Conservation (phyloP, 2,888 invertebrate genomes). For the Coenonympha arcania region DNA sequence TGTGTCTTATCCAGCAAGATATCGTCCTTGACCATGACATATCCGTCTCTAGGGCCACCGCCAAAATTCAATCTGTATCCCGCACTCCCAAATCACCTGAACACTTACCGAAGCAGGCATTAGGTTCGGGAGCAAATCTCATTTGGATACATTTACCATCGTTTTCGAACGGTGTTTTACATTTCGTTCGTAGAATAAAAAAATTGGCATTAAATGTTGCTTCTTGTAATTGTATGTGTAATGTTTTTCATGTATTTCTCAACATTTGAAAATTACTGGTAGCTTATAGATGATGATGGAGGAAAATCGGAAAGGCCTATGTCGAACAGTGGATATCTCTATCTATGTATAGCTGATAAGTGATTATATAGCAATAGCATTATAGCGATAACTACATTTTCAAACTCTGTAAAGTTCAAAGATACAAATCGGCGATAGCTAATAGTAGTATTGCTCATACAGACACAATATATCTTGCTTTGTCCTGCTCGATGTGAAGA, state of each 20-base stretch:
- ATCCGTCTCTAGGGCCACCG: slow-evolving; percentile 51
- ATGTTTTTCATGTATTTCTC: too few relatives aligned
- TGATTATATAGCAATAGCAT: too few relatives aligned
- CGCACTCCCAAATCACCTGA: slow-evolving; percentile 68
- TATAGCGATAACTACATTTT: slow-evolving; percentile 11
- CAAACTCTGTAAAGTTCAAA: slow-evolving; percentile 18
- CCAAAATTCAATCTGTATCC: slow-evolving; percentile 67
- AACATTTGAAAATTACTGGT: too few relatives aligned
- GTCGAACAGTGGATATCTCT: too few relatives aligned
- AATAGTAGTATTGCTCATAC: slow-evolving; percentile 40
- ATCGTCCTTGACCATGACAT: slow-evolving; percentile 29
- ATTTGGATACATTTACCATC: slow-evolving; percentile 61
- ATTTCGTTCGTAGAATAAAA: slow-evolving; percentile 12
- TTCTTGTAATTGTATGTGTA: neutral
- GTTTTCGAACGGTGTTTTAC: slow-evolving; percentile 10
- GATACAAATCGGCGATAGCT: slow-evolving; percentile 18
- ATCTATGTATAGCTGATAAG: neutral
- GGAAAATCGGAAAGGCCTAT: too few relatives aligned
- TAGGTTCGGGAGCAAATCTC: slow-evolving; percentile 56
- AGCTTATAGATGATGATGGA: too few relatives aligned
- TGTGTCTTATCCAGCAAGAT: slow-evolving; percentile 25
- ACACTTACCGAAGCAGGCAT: slow-evolving; percentile 57
- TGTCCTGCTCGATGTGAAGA: slow-evolving; percentile 59
- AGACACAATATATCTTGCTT: slow-evolving; percentile 64
- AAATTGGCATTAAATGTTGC: too few relatives aligned